phyloP scores from a whole-genome alignment of 2,797 vertebrate genomes.

The Melanotaenia trifasciata region DNA sequence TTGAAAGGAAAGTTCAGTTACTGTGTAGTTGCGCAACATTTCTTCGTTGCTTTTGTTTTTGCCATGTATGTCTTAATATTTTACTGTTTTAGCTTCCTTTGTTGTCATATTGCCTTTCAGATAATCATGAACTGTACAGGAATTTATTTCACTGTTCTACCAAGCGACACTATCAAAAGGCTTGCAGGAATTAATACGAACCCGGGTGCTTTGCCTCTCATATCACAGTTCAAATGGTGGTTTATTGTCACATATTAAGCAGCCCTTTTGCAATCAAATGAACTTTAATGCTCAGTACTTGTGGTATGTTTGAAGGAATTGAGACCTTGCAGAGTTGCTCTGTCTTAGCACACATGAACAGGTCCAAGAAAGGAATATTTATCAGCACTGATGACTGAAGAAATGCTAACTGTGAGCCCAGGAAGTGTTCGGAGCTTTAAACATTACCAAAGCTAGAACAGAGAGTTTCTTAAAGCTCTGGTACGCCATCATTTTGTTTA shows the following conservation, averaged over 20 bases:
- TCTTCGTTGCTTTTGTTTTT: constrained; percentile 32
- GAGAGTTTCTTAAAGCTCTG: not conserved
- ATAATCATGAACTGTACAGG: constrained; percentile 60
- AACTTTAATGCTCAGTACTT: constrained; percentile 32
- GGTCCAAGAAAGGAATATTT: constrained; percentile 53
- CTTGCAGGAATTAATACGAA: constrained; percentile 33
- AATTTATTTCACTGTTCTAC: constrained; percentile 30
- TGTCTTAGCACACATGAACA: constrained; percentile 55
- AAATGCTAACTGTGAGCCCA: constrained; percentile 13
- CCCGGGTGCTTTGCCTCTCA: constrained; percentile 29
- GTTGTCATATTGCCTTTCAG: constrained; percentile 33
- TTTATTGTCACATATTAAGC: constrained; percentile 31
- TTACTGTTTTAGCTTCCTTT: constrained; percentile 48
- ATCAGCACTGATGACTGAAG: constrained; percentile 49
- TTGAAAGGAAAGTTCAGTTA: constrained; percentile 64
- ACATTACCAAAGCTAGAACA: constrained; percentile 16
- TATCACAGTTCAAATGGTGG: constrained; percentile 28
- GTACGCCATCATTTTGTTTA: constrained; percentile 7
- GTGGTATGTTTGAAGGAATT: constrained; percentile 58
- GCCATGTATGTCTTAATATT: constrained; percentile 36
- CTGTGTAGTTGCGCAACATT: constrained; percentile 52
- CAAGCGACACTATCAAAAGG: constrained; percentile 48
- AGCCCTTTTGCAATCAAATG: constrained; percentile 28
- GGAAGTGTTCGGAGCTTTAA: constrained; percentile 12
- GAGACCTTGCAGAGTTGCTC: constrained; percentile 40